phyloP scores from a whole-genome alignment of 1,140 invertebrate genomes.

The Drosophila azteca region DNA sequence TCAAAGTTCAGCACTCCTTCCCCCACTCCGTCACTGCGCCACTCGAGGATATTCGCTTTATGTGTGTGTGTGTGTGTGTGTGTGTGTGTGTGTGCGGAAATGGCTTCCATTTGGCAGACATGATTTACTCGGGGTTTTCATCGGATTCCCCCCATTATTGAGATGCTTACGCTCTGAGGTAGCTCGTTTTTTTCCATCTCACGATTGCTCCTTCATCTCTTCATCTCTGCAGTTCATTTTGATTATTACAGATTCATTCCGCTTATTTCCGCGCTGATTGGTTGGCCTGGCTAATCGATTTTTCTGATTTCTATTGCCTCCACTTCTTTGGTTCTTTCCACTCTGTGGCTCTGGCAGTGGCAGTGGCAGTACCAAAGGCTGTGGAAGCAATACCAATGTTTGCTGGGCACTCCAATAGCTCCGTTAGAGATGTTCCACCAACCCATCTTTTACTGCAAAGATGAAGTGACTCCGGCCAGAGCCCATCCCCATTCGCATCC shows the following conservation, averaged over 20 bases:
- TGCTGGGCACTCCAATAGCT: background rate
- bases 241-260: slow-evolving; percentile 54
- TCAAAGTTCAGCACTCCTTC: background rate
- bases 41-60: slow-evolving; percentile 16
- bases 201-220: slow-evolving; percentile 19
- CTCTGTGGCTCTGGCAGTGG: slow-evolving; percentile 2
- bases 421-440: background rate
- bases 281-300: slow-evolving; percentile 40
- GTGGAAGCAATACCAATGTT: background rate
- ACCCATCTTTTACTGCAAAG: background rate
- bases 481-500: background rate
- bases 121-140: slow-evolving; percentile 25
- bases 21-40: background rate
- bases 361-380: background rate
- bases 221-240: slow-evolving; percentile 23
- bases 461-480: slow-evolving; percentile 1
- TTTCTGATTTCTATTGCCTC: slow-evolving; percentile 13
- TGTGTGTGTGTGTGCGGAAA: slow-evolving; percentile 14
- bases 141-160: slow-evolving; percentile 27
- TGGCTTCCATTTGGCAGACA: slow-evolving; percentile 39
- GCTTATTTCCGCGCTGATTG: slow-evolving; percentile 43
- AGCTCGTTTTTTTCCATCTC: slow-evolving; percentile 23
- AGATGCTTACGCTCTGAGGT: slow-evolving; percentile 4
- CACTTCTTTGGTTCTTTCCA: slow-evolving; percentile 14
- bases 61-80: slow-evolving; percentile 1